Base-by-base conservation (phyloP, 2,888 invertebrate species). In the Thera britannica region DNA sequence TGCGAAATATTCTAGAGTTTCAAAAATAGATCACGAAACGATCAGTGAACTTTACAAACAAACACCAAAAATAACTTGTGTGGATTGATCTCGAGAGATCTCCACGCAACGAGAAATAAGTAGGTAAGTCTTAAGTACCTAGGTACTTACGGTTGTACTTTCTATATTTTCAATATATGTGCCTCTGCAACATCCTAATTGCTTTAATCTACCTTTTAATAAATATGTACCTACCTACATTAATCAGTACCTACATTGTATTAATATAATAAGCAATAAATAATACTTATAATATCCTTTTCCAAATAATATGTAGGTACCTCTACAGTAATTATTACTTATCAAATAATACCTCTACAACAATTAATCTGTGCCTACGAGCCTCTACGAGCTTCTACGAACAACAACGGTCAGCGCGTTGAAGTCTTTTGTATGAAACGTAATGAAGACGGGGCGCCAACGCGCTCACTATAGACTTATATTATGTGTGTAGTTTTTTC, bases 31-130 rank as follows among this genome's bases (percentile, higher is more conserved):
- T 75, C 62, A 58, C 67, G 71, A 72, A 64, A 66, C 77, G 79
- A 77, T 60, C 79, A 77, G 68, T 82, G 86, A 83, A 80, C 82
- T 85, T 78, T 79, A 60, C 73, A 73, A 73, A 76, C 70, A 75
- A 72, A 77, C 72, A 75, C 74, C 78, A 74, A 70, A 77, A 77
- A 77, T 74, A 78, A 76, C 75, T 66, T 72, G 80, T 85, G 84
- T 79, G 82, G 84, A 84, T 70, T 38, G 70, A 74, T 84, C 82
- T 80, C 58, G 48, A 60, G 52, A 64, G 44, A 57, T 57, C 38
- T 62, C 41, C 36, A 49, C 38, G 23, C n/a, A 41, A 41, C 7
- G 41, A 41, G 41, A 23, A 23, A 23, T 23, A 23, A 23, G 23
- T 23, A 23, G 23, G 23, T 23, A 23, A 23, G 23, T 23, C 23